Percentiles rank a stretch among this genome's conserved stretches.
These are phyloP conservation scores for Ectemnius continuus DNA, from an alignment of 2,888 invertebrate species.

Conservation along the genomic window DNA sequence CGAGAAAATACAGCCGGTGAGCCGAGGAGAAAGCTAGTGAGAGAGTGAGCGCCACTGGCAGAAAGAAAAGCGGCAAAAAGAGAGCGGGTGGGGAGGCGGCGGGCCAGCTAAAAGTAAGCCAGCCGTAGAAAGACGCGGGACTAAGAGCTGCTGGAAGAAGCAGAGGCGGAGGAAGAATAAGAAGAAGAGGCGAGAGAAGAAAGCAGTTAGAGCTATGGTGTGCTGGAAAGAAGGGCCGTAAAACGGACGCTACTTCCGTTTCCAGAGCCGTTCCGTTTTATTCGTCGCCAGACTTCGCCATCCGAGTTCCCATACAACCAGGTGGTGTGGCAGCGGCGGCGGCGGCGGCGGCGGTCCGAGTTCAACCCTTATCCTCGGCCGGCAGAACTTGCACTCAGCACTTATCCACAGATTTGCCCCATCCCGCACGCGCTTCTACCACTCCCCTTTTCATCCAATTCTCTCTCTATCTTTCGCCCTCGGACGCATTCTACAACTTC, in stretches of 20 bases:
- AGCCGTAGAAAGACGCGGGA: too few species aligned
- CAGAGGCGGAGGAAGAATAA: neutral
- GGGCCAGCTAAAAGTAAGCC: too few species aligned
- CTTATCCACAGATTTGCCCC: constrained; percentile 59
- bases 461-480: too few species aligned
- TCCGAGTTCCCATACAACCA: constrained; percentile 3
- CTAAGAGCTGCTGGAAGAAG: neutral
- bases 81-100: neutral
- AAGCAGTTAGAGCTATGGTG: constrained; percentile 1
- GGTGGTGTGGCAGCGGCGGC: too few species aligned
- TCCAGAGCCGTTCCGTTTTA: constrained; percentile 48
- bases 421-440: constrained; percentile 5
- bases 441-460: neutral
- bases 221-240: too few species aligned
- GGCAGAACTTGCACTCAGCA: constrained; percentile 66
- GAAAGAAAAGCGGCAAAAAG: neutral
- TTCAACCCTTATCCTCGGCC: neutral
- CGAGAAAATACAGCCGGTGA: constrained; percentile 51
- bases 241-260: constrained; percentile 46
- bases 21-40: neutral
- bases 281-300: constrained; percentile 20
- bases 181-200: constrained; percentile 16
- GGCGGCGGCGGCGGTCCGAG: too few species aligned
- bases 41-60: neutral
- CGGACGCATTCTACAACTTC: neutral